These are phyloP conservation scores for Plecturocebus donacophilus DNA, from an alignment of 2,113 vertebrate genomes.

Conservation along the genomic window DNA sequence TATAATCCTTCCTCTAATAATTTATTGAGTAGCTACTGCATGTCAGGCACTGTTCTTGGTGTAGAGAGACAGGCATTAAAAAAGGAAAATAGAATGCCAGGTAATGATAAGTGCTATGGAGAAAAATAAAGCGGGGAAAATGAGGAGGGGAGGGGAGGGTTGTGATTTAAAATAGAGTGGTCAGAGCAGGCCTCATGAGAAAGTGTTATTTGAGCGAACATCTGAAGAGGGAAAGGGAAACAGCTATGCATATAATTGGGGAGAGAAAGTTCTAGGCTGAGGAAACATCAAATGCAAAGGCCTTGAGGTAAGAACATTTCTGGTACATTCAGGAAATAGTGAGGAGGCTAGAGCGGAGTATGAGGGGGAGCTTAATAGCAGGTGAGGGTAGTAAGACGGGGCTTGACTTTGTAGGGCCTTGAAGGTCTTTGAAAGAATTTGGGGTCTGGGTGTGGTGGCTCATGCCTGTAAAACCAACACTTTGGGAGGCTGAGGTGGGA, in stretches of 20 bases:
- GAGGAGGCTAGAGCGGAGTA: neutral
- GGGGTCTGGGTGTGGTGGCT: no score
- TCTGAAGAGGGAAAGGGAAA: neutral
- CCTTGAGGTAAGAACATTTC: neutral
- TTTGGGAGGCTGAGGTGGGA: no score
- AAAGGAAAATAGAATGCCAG: neutral
- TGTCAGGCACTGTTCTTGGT: neutral
- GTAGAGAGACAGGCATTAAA: neutral
- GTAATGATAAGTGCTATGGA: neutral
- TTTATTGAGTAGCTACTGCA: neutral
- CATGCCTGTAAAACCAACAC: no score
- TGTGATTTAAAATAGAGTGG: neutral
- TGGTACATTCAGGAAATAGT: neutral
- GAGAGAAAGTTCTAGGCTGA: neutral
- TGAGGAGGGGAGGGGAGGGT: neutral
- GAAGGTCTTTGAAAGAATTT: neutral
- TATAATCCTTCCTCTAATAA: neutral
- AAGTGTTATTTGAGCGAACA: neutral
- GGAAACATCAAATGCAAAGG: neutral
- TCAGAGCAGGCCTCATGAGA: neutral
- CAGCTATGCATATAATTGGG: neutral
- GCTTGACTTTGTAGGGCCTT: neutral
- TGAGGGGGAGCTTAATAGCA: neutral
- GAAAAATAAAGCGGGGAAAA: neutral
- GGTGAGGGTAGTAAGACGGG: neutral